Evolutionary conservation across 2,113 vertebrate species (phyloP).

Genomic region (Megalops atlanticus): DNA sequence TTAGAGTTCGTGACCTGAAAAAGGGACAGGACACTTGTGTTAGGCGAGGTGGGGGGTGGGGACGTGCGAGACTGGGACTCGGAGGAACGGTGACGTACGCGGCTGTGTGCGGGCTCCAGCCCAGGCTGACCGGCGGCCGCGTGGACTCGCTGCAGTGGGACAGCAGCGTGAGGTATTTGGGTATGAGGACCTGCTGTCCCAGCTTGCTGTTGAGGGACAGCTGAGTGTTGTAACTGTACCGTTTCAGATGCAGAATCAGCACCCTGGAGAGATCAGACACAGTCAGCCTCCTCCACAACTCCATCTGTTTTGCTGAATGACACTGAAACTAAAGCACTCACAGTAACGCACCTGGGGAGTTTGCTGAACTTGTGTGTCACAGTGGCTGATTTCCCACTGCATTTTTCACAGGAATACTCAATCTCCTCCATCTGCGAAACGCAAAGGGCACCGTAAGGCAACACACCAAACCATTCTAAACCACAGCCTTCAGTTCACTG

Average conservation of each 20-base stretch:
- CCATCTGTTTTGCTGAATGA: background rate
- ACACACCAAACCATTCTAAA: too few species aligned
- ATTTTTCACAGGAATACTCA: slow-evolving; percentile 98
- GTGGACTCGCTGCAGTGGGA: slow-evolving; percentile 91
- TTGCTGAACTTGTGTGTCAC: slow-evolving; percentile 96
- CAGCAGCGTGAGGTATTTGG: slow-evolving; percentile 86
- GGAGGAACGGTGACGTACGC: slow-evolving; percentile 66
- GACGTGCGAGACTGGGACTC: background rate
- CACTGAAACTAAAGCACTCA: background rate
- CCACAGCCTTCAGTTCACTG: background rate
- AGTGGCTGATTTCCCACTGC: slow-evolving; percentile 86
- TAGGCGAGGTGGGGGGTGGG: background rate
- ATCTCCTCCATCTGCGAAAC: slow-evolving; percentile 87
- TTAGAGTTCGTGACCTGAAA: slow-evolving; percentile 86
- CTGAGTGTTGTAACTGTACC: slow-evolving; percentile 94
- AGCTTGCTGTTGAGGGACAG: slow-evolving; percentile 95
- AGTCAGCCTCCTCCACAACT: background rate
- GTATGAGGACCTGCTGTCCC: slow-evolving; percentile 94
- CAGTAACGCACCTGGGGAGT: slow-evolving; percentile 81
- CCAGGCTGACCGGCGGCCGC: slow-evolving; percentile 78
- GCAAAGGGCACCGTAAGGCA: slow-evolving; percentile 35
- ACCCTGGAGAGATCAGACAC: slow-evolving; percentile 69
- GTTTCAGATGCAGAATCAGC: slow-evolving; percentile 95
- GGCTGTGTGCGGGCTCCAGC: slow-evolving; percentile 79
- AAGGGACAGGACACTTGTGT: slow-evolving; percentile 37